These are phyloP conservation scores for Petrolisthes manimaculis DNA, from an alignment of 2,888 invertebrate genomes.

Conservation along the genomic window DNA sequence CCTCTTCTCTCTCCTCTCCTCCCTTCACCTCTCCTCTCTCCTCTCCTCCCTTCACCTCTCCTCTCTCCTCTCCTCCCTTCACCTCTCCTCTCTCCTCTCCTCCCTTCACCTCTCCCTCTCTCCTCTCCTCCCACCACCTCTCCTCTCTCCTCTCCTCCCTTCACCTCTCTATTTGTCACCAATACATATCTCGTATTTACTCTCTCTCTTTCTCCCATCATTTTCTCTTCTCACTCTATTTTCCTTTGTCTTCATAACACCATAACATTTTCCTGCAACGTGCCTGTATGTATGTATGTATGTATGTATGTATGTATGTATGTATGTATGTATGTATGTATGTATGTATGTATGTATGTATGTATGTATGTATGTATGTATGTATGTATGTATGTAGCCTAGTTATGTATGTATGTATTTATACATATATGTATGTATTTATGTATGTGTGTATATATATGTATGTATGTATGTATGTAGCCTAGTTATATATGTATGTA, in stretches of 20 bases:
- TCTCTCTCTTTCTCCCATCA: background rate
- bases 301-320: background rate
- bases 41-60: background rate
- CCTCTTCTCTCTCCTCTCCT: background rate
- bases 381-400: slow-evolving; percentile 5
- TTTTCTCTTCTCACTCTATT: background rate
- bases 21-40: background rate
- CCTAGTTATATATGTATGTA: no score
- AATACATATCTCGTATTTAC: background rate
- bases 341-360: slow-evolving; percentile 1
- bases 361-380: background rate
- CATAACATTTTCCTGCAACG: background rate
- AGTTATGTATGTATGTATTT: no score
- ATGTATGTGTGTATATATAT: no score
- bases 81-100: background rate
- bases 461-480: slow-evolving; percentile 12
- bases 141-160: background rate
- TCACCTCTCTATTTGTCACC: background rate
- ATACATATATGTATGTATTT: no score
- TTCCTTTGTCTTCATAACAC: background rate
- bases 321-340: background rate
- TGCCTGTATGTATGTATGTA: background rate
- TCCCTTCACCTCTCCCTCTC: background rate
- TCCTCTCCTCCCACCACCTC: background rate
- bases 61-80: background rate